A percentile compares a stretch with the other conserved stretches of the same genome.
Evolutionary conservation across 2,113 vertebrate species (phyloP).

Genomic region (Cavia aperea): DNA sequence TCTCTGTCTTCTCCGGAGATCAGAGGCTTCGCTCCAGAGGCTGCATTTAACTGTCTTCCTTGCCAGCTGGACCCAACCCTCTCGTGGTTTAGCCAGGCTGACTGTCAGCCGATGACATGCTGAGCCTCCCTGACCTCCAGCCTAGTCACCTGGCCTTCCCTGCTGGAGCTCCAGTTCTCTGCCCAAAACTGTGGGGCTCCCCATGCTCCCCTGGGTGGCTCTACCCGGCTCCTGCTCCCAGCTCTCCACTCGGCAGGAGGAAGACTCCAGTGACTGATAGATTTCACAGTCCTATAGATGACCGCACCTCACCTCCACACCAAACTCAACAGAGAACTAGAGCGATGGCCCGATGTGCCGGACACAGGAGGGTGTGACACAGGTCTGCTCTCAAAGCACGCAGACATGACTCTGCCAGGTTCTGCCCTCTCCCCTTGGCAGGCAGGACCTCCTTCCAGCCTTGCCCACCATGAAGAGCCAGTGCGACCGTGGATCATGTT

Average conservation of each 20-base stretch:
- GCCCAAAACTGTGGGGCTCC: not conserved
- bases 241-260: not conserved
- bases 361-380: not conserved
- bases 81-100: not conserved
- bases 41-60: not conserved
- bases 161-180: not conserved
- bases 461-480: fast-evolving
- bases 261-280: not conserved
- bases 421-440: not conserved
- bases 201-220: fast-evolving
- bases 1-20: not conserved
- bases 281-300: not conserved
- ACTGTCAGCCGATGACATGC: not conserved
- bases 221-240: not conserved
- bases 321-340: not conserved
- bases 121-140: not conserved
- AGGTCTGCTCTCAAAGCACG: not conserved
- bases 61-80: not conserved
- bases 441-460: fast-evolving
- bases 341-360: not conserved
- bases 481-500: fast-evolving
- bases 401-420: fast-evolving
- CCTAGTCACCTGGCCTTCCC: not conserved
- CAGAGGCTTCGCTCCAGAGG: not conserved
- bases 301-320: not conserved